Conservation (phyloP, 2,113 vertebrate species). For the Aythya baeri region DNA sequence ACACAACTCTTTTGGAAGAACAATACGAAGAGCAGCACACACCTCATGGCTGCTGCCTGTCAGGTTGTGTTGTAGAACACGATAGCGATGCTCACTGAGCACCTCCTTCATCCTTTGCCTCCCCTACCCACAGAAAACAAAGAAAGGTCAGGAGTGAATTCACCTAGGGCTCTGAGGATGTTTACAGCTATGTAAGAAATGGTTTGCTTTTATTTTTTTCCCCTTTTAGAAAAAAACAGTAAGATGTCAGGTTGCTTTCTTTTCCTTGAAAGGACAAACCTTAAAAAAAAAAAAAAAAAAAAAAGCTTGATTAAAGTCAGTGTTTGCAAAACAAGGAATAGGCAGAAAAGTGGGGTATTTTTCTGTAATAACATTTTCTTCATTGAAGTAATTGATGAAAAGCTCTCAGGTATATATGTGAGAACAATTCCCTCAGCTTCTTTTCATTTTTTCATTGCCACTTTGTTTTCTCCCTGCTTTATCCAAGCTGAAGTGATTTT, state of each 20-base stretch:
- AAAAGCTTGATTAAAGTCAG: not conserved
- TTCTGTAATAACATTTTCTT: not conserved
- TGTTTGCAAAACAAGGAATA: not conserved
- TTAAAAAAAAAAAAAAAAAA: not conserved
- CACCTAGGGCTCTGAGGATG: not conserved
- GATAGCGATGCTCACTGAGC: accelerated
- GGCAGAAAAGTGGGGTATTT: not conserved
- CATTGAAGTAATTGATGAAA: not conserved
- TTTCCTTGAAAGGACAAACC: not conserved
- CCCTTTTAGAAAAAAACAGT: not conserved
- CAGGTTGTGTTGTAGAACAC: not conserved
- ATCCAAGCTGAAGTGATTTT: not conserved
- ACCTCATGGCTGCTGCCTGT: not conserved
- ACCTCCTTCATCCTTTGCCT: not conserved
- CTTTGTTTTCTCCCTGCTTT: not conserved
- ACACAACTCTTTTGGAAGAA: accelerated
- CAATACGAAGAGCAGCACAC: not conserved
- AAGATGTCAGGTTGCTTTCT: not conserved
- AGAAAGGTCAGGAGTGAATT: not conserved
- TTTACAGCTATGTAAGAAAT: not conserved
- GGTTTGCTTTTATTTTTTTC: not conserved
- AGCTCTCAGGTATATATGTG: not conserved
- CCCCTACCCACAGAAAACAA: not conserved
- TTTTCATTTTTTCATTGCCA: not conserved
- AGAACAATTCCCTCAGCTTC: not conserved